Percentiles rank a stretch among this genome's conserved stretches.
Evolutionary conservation across 2,113 vertebrate genomes (phyloP).

Genomic region (Oncorhynchus mykiss): DNA sequence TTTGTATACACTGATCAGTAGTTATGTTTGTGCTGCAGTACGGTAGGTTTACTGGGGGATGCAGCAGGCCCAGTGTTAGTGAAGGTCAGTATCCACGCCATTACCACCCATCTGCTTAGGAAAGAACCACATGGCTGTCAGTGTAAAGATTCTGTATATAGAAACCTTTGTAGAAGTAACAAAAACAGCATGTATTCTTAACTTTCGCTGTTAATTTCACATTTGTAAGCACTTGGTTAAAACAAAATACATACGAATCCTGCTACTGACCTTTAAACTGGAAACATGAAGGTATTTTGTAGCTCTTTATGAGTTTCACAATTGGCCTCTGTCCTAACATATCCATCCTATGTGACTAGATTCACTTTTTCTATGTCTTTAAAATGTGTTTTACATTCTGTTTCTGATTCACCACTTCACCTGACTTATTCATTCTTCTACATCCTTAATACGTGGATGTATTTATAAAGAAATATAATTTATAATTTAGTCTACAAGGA

Average conservation of each 20-base stretch:
- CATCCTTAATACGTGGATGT: slow-evolving; percentile 25
- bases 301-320: slow-evolving; percentile 42
- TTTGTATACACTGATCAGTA: slow-evolving; percentile 22
- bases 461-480: slow-evolving; percentile 22
- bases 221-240: slow-evolving; percentile 44
- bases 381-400: slow-evolving; percentile 5
- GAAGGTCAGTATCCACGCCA: slow-evolving; percentile 46
- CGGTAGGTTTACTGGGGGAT: slow-evolving; percentile 32
- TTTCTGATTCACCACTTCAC: slow-evolving; percentile 1
- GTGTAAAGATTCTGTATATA: slow-evolving; percentile 75
- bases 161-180: slow-evolving; percentile 73
- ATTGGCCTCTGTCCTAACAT: not conserved
- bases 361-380: no score
- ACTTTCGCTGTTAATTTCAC: slow-evolving; percentile 54
- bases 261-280: slow-evolving; percentile 5
- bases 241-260: not conserved
- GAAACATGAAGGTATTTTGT: slow-evolving; percentile 32
- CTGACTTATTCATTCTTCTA: slow-evolving; percentile 16
- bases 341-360: slow-evolving; percentile 16
- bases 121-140: slow-evolving; percentile 62
- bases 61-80: slow-evolving; percentile 34
- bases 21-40: slow-evolving; percentile 14
- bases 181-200: slow-evolving; percentile 71
- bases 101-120: slow-evolving; percentile 60
- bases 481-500: not conserved